A percentile compares a stretch with the other conserved stretches of the same genome.
These are phyloP conservation scores for Desoria tigrina DNA, from an alignment of 2,888 invertebrate genomes.

Conservation along the genomic window DNA sequence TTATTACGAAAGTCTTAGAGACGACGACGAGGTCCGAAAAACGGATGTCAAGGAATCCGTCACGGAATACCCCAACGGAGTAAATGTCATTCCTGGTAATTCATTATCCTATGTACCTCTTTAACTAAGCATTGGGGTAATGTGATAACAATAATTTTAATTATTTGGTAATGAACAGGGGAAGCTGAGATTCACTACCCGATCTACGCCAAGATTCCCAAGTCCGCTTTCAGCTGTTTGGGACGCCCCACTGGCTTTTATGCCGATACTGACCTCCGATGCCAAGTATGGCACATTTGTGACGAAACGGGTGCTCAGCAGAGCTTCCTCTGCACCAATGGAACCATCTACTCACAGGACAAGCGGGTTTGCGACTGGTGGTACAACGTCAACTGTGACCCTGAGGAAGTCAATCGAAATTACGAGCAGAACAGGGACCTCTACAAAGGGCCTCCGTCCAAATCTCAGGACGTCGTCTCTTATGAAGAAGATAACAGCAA, in stretches of 20 bases:
- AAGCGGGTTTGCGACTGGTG: constrained; percentile 53
- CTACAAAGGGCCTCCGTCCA: constrained; percentile 41
- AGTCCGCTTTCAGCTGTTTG: constrained; percentile 48
- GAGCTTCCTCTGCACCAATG: constrained; percentile 53
- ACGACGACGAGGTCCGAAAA: constrained; percentile 40
- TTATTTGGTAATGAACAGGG: constrained; percentile 24
- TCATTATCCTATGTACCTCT: background rate
- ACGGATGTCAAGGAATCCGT: constrained; percentile 30
- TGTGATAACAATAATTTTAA: too few relatives aligned
- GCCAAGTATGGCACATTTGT: constrained; percentile 53
- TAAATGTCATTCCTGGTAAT: constrained; percentile 52
- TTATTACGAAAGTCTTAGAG: constrained; percentile 36
- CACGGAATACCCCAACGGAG: constrained; percentile 52
- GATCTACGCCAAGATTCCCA: constrained; percentile 40
- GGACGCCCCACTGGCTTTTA: constrained; percentile 50
- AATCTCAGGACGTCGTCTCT: constrained; percentile 22
- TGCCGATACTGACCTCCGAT: constrained; percentile 48
- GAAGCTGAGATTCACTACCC: constrained; percentile 52
- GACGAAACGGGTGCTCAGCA: constrained; percentile 48
- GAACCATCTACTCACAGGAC: constrained; percentile 51
- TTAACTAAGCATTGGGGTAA: background rate
- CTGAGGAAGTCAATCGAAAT: constrained; percentile 39
- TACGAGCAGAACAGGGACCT: constrained; percentile 50
- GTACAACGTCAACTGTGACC: constrained; percentile 49
- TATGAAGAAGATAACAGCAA: constrained; percentile 25